Evolutionary conservation across 2,113 vertebrate species (phyloP).

Genomic region (Nicator chloris): DNA sequence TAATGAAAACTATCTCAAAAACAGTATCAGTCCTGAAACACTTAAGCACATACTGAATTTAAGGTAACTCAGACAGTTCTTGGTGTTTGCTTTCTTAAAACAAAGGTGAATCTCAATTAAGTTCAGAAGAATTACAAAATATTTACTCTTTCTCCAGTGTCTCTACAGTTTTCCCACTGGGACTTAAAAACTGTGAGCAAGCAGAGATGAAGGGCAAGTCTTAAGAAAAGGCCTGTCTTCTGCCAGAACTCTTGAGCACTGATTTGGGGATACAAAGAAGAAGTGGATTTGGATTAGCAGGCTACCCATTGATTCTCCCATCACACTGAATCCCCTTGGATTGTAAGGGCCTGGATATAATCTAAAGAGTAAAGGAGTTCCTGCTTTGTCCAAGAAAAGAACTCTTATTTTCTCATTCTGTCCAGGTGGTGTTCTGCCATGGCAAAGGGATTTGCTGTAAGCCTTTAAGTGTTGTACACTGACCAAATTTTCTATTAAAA

Average conservation of each 20-base stretch:
- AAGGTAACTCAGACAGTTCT: background rate
- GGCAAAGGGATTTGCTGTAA: slow-evolving; percentile 22
- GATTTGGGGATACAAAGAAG: background rate
- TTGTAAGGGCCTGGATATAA: background rate
- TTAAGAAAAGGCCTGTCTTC: background rate
- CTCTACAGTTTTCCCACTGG: background rate
- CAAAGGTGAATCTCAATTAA: background rate
- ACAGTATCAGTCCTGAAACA: background rate
- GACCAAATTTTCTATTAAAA: background rate
- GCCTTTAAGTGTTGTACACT: background rate
- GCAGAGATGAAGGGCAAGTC: background rate
- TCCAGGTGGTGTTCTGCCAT: background rate
- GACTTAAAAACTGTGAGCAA: background rate
- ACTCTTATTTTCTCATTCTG: background rate
- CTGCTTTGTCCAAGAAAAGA: background rate
- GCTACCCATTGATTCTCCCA: background rate
- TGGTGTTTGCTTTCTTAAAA: background rate
- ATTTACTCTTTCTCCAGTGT: background rate
- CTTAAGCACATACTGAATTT: background rate
- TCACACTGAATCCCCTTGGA: background rate
- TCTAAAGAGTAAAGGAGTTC: background rate
- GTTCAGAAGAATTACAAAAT: background rate
- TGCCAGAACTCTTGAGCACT: background rate
- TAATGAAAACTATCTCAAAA: background rate
- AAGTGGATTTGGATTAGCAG: slow-evolving; percentile 20